Percentiles rank a stretch among this genome's conserved stretches.
Evolutionary conservation across 2,888 invertebrate species (phyloP).

Genomic region (Trachelus stipa): DNA sequence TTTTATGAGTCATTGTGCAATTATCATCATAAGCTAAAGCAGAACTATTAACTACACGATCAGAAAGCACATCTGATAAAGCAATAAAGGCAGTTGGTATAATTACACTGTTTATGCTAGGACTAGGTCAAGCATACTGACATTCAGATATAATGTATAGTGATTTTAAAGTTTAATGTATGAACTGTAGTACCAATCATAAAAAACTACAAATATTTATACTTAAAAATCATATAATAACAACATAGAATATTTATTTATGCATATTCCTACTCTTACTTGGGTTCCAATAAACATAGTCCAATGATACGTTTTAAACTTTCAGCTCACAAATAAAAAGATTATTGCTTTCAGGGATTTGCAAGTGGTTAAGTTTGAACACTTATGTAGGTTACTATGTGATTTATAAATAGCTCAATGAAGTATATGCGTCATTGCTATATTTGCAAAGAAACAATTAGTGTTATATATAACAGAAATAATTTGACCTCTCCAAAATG

Average conservation of each 20-base stretch:
- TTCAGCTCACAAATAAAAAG: neutral
- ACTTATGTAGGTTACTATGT: constrained; percentile 20
- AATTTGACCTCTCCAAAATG: neutral
- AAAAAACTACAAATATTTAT: neutral
- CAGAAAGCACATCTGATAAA: neutral
- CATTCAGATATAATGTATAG: neutral
- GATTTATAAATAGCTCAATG: constrained; percentile 15
- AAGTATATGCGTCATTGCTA: constrained; percentile 4
- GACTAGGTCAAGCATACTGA: neutral
- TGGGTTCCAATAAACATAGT: neutral
- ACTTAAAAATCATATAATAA: neutral
- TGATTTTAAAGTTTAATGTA: neutral
- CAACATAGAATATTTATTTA: neutral
- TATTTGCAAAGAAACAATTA: constrained; percentile 11
- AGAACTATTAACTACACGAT: neutral
- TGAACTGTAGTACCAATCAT: neutral
- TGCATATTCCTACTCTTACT: neutral
- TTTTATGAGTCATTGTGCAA: constrained; percentile 6
- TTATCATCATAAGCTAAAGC: constrained; percentile 3
- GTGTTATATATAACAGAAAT: neutral
- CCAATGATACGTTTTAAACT: neutral
- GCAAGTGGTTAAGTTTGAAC: constrained; percentile 6
- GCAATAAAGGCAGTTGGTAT: constrained; percentile 1
- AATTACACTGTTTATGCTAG: constrained; percentile 4
- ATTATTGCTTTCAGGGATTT: constrained; percentile 12